phyloP scores from a whole-genome alignment of 2,888 invertebrate species.

The Napeogenes sylphis region DNA sequence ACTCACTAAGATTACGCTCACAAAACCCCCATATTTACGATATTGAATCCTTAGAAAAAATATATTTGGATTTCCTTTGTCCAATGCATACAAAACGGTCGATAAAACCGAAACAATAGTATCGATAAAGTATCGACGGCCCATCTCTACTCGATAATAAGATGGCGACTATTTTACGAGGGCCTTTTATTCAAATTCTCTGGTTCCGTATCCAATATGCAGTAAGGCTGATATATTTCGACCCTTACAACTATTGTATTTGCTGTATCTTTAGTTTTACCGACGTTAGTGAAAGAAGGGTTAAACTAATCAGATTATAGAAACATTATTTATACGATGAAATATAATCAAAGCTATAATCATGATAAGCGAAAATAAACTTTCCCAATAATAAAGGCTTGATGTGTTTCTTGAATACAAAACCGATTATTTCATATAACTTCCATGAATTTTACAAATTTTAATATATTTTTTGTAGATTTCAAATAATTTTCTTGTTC shows the following conservation, averaged over 20 bases:
- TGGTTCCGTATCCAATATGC: constrained; percentile 66
- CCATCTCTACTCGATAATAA: constrained; percentile 61
- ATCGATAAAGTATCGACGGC: constrained; percentile 35
- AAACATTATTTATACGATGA: not conserved
- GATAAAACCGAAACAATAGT: constrained; percentile 21
- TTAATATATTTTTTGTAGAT: too few species aligned
- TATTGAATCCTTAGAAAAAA: too few species aligned
- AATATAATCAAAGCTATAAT: too few species aligned
- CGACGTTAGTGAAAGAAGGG: constrained; percentile 1
- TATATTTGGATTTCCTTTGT: too few species aligned
- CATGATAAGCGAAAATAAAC: too few species aligned
- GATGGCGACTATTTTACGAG: constrained; percentile 69
- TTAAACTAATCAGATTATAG: not conserved
- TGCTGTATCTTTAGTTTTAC: constrained; percentile 18
- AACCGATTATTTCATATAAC: too few species aligned
- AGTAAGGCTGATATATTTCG: constrained; percentile 54
- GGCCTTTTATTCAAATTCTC: constrained; percentile 74
- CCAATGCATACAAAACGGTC: constrained; percentile 12
- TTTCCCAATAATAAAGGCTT: too few species aligned
- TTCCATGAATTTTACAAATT: too few species aligned
- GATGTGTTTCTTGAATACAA: too few species aligned
- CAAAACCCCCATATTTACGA: too few species aligned
- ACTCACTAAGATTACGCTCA: too few species aligned
- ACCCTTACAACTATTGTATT: constrained; percentile 46
- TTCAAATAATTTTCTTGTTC: too few species aligned